Base-by-base conservation (phyloP, 2,797 vertebrate genomes). In the Hylomyscus alleni region DNA sequence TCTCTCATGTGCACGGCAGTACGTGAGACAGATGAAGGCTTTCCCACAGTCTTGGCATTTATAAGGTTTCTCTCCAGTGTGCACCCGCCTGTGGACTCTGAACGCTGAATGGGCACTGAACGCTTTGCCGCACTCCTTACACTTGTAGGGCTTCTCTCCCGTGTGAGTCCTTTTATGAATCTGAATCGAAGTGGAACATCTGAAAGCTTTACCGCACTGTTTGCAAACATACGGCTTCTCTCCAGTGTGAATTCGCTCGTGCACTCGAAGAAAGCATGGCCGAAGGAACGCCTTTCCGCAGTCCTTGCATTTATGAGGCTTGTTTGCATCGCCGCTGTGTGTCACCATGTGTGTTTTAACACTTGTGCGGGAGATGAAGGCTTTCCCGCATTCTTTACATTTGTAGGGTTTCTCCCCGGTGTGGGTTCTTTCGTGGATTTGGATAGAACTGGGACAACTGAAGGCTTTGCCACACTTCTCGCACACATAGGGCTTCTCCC, bases 231-330 rank as follows among this genome's bases (percentile, higher is more conserved):
- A 76, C 0, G 75, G 75, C 44, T 76, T 76, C 89, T 44, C 83
- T 80, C 34, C 92, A 78, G 22, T 76, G 75, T 76, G 75, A 17
- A 76, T 76, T 0, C 91, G 92, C 34, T 85, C 91, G 9, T 95
- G 94, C 40, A 95, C 86, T 34, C 80, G 62, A 40, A 95, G 92
- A 44, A 95, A 95, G 73, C 94, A 93, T 24, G 91, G 94, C 6
- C 91, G 91, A 73, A 95, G 92, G 80, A 95, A 95, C 3, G 94
- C 94, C 62, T 95, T 95, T 29, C 80, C 91, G 37, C 94, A 93
- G 8, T 85, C 86, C 29, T 80, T 62, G 60, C 91, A 95, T 47
- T 90, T 90, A 34, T 95, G 80, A 19, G 86, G 91, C 60, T 87
- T 85, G 0, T 95, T 3, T 15, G 44, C 14, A 9, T 47, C 80